A percentile compares a stretch with the other conserved stretches of the same genome.
phyloP scores from a whole-genome alignment of 1,140 invertebrate species.

The Drosophila obscura region DNA sequence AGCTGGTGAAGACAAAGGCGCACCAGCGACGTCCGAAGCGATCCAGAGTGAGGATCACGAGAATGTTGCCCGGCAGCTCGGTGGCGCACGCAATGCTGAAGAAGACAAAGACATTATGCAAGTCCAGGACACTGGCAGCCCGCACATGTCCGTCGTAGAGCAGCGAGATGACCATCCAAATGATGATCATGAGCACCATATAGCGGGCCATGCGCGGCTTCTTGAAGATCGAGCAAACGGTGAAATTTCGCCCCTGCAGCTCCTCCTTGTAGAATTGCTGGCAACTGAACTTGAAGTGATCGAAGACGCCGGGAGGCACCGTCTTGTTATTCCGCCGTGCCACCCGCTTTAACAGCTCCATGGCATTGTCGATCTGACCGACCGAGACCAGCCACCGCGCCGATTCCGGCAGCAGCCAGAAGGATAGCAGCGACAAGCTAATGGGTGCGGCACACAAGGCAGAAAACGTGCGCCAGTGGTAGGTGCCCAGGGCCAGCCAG shows the following conservation, averaged over 20 bases:
- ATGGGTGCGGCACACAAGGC: slow-evolving; percentile 89
- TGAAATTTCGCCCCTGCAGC: slow-evolving; percentile 88
- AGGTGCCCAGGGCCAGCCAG: slow-evolving; percentile 90
- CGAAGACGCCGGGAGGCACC: slow-evolving; percentile 89
- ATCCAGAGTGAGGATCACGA: slow-evolving; percentile 91
- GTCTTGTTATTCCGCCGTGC: slow-evolving; percentile 90
- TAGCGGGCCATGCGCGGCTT: slow-evolving; percentile 88
- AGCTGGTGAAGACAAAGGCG: slow-evolving; percentile 90
- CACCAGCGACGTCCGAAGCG: slow-evolving; percentile 93
- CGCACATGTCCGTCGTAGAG: slow-evolving; percentile 94
- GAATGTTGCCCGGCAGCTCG: slow-evolving; percentile 89
- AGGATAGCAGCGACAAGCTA: slow-evolving; percentile 87
- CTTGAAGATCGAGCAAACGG: slow-evolving; percentile 90
- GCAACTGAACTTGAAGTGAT: slow-evolving; percentile 86
- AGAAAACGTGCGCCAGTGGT: slow-evolving; percentile 89
- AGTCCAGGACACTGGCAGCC: slow-evolving; percentile 91
- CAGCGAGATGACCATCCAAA: slow-evolving; percentile 94
- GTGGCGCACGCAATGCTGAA: slow-evolving; percentile 93
- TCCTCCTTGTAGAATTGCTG: slow-evolving; percentile 86
- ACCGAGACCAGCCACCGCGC: slow-evolving; percentile 92
- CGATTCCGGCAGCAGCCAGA: slow-evolving; percentile 91
- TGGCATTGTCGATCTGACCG: slow-evolving; percentile 90
- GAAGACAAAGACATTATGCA: slow-evolving; percentile 90
- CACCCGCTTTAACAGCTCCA: slow-evolving; percentile 90
- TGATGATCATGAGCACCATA: slow-evolving; percentile 89